Evolutionary conservation across 2,888 invertebrate genomes (phyloP), one percentile per base, ranked within the genome.

Genomic region (Euzetes globulus): DNA sequence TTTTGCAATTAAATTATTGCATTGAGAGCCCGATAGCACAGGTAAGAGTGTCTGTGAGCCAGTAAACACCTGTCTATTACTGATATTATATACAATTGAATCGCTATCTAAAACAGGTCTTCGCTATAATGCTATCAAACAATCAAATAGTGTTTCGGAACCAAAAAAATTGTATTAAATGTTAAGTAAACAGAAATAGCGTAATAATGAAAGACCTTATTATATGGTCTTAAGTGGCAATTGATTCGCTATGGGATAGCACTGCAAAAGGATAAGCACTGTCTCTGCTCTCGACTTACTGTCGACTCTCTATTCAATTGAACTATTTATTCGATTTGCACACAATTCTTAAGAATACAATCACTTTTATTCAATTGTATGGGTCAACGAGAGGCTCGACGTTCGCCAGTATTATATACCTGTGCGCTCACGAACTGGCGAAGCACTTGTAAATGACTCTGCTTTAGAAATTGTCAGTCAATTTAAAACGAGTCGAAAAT

Each of bases 221-320:
- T 50, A 50, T 50, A n/a, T 50, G 25, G 25, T 25, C 19, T 58
- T 58, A 58, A 58, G 58, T 58, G 58, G 58, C 58, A 58, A 29
- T 58, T 58, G 58, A 58, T 58, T 58, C 41, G 58, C 58, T 50
- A 50, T 50, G 50, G 41, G 50, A 50, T 50, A 50, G 50, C 50
- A 50, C n/a, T 50, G 9, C 7, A 41, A 41, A 41, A 41, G 41
- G 41, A 41, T 41, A 41, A 41, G 41, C 41, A 41, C 50, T 50
- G 47, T 47, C 47, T 47, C 7, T 17, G 50, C 50, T 50, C 50
- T 50, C 50, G 19, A 17, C 19, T 19, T 50, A 50, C 50, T 50
- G n/a, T 19, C 17, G 50, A 50, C 50, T 50, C 50, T 41, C 50
- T 50, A 50, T 50, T 50, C 50, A 50, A 50, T 50, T 7, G n/a